A percentile compares a stretch with the other conserved stretches of the same genome.
These are phyloP conservation scores for Stenotaenia linearis DNA, from an alignment of 2,888 invertebrate species.

Conservation along the genomic window DNA sequence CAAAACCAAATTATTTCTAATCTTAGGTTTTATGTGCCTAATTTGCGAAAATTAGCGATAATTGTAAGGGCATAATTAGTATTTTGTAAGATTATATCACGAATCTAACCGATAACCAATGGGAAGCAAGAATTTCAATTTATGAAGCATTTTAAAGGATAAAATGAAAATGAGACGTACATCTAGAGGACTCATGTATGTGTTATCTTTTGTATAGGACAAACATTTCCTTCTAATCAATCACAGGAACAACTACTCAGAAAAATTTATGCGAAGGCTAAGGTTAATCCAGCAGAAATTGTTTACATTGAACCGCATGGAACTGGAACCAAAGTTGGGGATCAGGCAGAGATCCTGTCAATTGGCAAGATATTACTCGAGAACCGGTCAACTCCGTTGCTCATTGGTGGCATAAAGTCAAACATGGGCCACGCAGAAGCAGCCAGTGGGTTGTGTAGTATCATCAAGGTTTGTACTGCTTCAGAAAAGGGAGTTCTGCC, in stretches of 20 bases:
- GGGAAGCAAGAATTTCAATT: too few relatives aligned
- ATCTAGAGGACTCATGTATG: too few relatives aligned
- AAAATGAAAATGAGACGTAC: too few relatives aligned
- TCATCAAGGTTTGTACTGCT: conserved; percentile 84
- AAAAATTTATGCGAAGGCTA: conserved; percentile 79
- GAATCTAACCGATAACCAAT: too few relatives aligned
- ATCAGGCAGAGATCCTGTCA: conserved; percentile 94
- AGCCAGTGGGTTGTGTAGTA: conserved; percentile 70
- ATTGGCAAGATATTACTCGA: conserved; percentile 87
- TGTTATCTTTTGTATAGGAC: conserved; percentile 42
- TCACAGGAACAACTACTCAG: conserved; percentile 59
- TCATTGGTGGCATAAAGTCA: conserved; percentile 94
- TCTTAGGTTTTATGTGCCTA: too few relatives aligned
- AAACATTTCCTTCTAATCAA: conserved; percentile 56
- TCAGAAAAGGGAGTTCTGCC: conserved; percentile 89
- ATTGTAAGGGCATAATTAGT: too few relatives aligned
- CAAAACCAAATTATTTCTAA: too few relatives aligned
- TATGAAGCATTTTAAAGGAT: too few relatives aligned
- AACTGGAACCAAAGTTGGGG: conserved; percentile 95
- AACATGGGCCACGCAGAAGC: conserved; percentile 99
- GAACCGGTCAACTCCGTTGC: conserved; percentile 67
- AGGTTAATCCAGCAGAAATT: conserved; percentile 74
- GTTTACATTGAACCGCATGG: conserved; percentile 95
- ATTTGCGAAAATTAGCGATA: too few relatives aligned
- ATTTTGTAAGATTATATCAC: too few relatives aligned